A percentile compares a stretch with the other conserved stretches of the same genome.
Conservation (phyloP, 2,888 invertebrate species). For the Dynastes tityus region DNA sequence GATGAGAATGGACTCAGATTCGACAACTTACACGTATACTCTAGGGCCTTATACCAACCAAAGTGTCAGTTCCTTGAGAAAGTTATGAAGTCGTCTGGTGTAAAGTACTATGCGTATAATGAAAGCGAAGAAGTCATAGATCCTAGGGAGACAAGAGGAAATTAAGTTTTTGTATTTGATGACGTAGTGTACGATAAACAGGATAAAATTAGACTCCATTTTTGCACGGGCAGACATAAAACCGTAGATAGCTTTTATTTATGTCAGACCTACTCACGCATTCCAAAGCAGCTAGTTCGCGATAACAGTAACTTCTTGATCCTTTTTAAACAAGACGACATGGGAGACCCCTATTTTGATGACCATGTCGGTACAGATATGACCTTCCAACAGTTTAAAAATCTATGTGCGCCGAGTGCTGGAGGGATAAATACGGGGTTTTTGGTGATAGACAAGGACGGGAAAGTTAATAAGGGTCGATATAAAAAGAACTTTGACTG, state of each 20-base stretch:
- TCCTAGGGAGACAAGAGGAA: constrained; percentile 57
- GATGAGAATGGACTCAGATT: constrained; percentile 64
- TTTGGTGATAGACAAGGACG: constrained; percentile 60
- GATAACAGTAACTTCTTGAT: constrained; percentile 65
- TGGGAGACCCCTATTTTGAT: no score
- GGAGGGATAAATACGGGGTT: constrained; percentile 61
- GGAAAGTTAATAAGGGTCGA: background rate
- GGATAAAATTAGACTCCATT: constrained; percentile 59
- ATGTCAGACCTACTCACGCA: constrained; percentile 63
- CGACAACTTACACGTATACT: constrained; percentile 66
- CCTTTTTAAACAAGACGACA: constrained; percentile 65
- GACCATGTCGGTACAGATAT: constrained; percentile 59
- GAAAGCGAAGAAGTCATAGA: constrained; percentile 56
- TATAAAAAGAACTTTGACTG: background rate
- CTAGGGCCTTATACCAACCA: constrained; percentile 61
- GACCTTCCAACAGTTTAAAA: constrained; percentile 59
- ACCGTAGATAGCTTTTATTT: constrained; percentile 64
- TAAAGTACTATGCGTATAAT: constrained; percentile 57
- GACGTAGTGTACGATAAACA: constrained; percentile 65
- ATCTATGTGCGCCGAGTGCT: constrained; percentile 61
- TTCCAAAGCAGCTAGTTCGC: constrained; percentile 65
- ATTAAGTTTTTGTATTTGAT: constrained; percentile 66
- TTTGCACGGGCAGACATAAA: constrained; percentile 63
- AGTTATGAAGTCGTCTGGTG: constrained; percentile 54
- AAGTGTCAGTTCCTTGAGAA: constrained; percentile 61